These are phyloP conservation scores for Protonibea diacanthus DNA, from an alignment of 2,797 vertebrate genomes.

Conservation along the genomic window DNA sequence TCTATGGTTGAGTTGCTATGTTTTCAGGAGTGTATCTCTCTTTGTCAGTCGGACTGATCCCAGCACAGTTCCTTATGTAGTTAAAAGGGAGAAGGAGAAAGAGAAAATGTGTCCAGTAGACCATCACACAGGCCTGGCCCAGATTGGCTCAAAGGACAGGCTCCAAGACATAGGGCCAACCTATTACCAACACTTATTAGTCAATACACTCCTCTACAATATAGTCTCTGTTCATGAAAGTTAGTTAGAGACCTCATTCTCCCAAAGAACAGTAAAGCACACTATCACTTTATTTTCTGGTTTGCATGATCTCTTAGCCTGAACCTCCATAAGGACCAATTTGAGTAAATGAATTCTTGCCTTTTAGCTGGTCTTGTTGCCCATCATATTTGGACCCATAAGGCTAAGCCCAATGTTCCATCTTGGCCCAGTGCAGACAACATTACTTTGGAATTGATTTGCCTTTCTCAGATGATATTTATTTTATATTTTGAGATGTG, in stretches of 20 bases:
- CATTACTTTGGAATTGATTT: neutral
- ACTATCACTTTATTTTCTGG: neutral
- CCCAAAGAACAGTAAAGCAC: neutral
- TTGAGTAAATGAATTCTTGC: neutral
- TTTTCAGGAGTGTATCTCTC: conserved; percentile 22
- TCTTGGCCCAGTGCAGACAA: neutral
- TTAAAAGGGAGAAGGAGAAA: conserved; percentile 39
- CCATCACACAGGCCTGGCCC: conserved; percentile 73
- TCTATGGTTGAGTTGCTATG: conserved; percentile 8
- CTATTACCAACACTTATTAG: conserved; percentile 53
- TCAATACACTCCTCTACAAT: conserved; percentile 45
- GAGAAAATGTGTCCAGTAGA: conserved; percentile 73
- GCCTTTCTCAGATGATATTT: neutral
- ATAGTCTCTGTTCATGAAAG: conserved; percentile 40
- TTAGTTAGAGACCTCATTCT: neutral
- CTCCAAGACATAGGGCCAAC: conserved; percentile 53
- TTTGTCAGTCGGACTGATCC: conserved; percentile 27
- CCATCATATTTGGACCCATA: neutral
- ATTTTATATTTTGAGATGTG: neutral
- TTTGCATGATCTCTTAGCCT: neutral
- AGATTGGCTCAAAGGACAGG: conserved; percentile 23
- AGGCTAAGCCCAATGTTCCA: neutral
- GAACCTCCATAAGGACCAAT: neutral
- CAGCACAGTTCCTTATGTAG: conserved; percentile 17
- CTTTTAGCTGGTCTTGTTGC: neutral